phyloP scores from a whole-genome alignment of 2,797 vertebrate species.

The Myotis findleyi region DNA sequence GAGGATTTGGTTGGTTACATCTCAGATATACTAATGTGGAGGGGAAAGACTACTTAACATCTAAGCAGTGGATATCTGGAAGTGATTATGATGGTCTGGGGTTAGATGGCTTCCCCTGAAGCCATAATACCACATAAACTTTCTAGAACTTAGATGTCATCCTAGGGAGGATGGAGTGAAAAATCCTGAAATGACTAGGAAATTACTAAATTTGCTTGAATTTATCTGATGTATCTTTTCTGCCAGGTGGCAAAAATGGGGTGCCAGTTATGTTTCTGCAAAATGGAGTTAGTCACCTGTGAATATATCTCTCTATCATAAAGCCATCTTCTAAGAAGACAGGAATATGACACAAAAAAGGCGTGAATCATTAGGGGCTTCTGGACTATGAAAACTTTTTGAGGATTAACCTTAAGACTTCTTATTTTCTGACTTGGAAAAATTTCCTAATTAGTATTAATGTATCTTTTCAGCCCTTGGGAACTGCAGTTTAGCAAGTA shows the following conservation, averaged over 20 bases:
- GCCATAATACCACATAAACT: background rate
- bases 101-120: background rate
- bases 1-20: background rate
- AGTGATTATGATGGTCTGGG: background rate
- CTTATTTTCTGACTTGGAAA: background rate
- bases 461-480: background rate
- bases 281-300: background rate
- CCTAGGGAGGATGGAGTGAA: background rate
- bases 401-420: background rate
- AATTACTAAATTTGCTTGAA: conserved; percentile 4
- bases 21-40: background rate
- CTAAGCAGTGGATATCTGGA: background rate
- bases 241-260: background rate
- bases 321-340: background rate
- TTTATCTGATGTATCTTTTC: conserved; percentile 5
- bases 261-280: background rate
- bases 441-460: background rate
- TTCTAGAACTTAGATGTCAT: background rate
- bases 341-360: background rate
- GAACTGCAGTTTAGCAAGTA: background rate
- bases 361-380: background rate
- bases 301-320: background rate
- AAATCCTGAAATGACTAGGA: background rate
- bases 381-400: background rate
- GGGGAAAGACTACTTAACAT: background rate